Conservation (phyloP, 2,113 vertebrate genomes). For the Herpetotheres cachinnans region DNA sequence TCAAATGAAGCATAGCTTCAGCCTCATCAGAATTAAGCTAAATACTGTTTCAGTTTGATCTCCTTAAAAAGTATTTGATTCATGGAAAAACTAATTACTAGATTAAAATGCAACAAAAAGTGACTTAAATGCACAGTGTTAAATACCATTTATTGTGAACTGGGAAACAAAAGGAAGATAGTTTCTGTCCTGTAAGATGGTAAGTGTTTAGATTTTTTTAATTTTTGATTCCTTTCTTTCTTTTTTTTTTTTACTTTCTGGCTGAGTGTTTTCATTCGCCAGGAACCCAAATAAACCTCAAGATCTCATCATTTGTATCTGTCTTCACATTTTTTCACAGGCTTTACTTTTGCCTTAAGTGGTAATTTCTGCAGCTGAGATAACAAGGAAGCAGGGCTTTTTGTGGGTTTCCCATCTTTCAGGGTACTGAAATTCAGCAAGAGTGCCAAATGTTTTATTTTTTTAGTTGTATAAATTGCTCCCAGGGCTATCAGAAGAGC, state of each 20-base stretch:
- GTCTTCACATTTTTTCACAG: not conserved
- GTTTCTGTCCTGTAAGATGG: not conserved
- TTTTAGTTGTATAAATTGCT: not conserved
- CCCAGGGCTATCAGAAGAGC: not conserved
- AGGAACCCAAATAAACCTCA: not conserved
- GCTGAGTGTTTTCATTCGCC: not conserved
- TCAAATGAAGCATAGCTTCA: conserved; percentile 73
- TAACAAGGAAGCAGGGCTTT: not conserved
- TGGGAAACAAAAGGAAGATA: not conserved
- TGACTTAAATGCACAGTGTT: not conserved
- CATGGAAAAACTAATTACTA: conserved; percentile 58
- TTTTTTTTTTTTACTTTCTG: not conserved
- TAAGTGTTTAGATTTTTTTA: not conserved
- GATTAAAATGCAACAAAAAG: conserved; percentile 57
- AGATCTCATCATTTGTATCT: not conserved
- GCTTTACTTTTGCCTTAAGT: not conserved
- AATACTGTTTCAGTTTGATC: conserved; percentile 61
- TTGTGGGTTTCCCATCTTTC: not conserved
- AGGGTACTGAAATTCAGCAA: not conserved
- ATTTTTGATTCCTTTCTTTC: not conserved
- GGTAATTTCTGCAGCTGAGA: not conserved
- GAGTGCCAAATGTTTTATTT: not conserved
- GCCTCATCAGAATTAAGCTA: conserved; percentile 67
- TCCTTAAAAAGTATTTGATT: conserved; percentile 64
- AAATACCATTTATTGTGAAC: not conserved